Evolutionary conservation across 2,888 invertebrate genomes (phyloP).

Genomic region (Orchestes rusci): DNA sequence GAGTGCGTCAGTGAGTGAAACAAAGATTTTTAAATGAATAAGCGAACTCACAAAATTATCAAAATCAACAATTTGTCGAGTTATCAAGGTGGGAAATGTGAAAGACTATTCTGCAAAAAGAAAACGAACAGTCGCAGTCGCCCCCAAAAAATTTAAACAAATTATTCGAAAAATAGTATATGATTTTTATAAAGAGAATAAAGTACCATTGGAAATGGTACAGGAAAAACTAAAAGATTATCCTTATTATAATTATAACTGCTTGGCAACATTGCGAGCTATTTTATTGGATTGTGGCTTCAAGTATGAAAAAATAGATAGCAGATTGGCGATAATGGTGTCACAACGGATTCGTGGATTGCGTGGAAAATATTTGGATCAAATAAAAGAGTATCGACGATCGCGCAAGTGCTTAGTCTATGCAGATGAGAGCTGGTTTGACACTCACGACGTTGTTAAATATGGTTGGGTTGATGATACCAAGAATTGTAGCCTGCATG

Average conservation of each 20-base stretch:
- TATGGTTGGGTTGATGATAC: conserved; percentile 24
- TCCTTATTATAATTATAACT: conserved; percentile 3
- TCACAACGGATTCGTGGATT: conserved; percentile 5
- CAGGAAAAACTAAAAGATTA: no score
- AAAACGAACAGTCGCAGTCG: no score
- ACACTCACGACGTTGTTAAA: conserved; percentile 24
- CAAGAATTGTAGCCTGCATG: conserved; percentile 18
- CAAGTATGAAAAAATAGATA: conserved; percentile 6
- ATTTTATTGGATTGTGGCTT: conserved; percentile 4
- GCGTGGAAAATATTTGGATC: conserved; percentile 6
- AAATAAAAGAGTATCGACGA: conserved; percentile 10
- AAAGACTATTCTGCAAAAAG: no score
- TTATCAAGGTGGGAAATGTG: no score
- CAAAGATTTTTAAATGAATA: no score
- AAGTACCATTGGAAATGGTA: no score
- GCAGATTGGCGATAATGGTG: conserved; percentile 12
- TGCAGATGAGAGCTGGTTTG: conserved; percentile 28
- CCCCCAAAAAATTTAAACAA: no score
- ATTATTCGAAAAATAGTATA: no score
- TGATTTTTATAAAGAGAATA: no score
- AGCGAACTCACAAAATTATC: no score
- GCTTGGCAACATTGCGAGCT: conserved; percentile 1
- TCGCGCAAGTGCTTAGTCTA: conserved; percentile 15
- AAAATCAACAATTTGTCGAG: no score
- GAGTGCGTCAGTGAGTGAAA: no score